Evolutionary conservation across 2,797 vertebrate genomes (phyloP), one percentile per base, ranked within the genome.

Genomic region (Cheirogaleus major): DNA sequence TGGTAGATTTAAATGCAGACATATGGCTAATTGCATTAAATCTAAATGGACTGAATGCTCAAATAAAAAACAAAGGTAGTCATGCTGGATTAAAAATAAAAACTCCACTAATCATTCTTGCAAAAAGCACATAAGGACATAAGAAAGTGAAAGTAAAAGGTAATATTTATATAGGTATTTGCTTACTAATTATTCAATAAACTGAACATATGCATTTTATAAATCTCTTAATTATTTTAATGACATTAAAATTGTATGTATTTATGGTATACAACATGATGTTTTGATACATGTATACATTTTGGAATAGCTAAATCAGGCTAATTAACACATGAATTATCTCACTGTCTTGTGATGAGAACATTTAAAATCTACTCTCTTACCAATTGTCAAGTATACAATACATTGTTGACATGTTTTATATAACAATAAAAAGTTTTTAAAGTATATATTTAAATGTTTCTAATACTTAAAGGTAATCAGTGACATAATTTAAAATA

Each of bases 401-500:
- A 75, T 43, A 63, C 5, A n/a, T 78, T 63, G 88, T 79, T 52
- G 32, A 14, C 32, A 7, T 61, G 43, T 87, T 91, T 43, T 92
- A 25, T 32, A 89, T 59, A 65, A 89, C 80, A 97, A 70, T 78
- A 63, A 95, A 96, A 96, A 81, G 59, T 78, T 96, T 65, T 61
- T 32, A 73, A 96, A 87, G 59, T 78, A 41, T 8, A 92, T 75
- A 67, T 91, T 96, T 79, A 93, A 96, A 50, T 78, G 38, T 89
- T 91, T 73, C 80, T 93, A 89, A 86, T 94, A 96, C 22, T 95
- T 86, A 91, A 38, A 94, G n/a, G 69, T 85, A 95, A 92, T 73
- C 78, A 61, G 63, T 63, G 94, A 78, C n/a, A 81, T 87, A 88
- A 93, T 89, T 95, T 96, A 79, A 89, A 96, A 92, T 57, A 94